These are phyloP conservation scores for Drosophila orosa DNA, from an alignment of 1,140 invertebrate genomes.

Conservation along the genomic window DNA sequence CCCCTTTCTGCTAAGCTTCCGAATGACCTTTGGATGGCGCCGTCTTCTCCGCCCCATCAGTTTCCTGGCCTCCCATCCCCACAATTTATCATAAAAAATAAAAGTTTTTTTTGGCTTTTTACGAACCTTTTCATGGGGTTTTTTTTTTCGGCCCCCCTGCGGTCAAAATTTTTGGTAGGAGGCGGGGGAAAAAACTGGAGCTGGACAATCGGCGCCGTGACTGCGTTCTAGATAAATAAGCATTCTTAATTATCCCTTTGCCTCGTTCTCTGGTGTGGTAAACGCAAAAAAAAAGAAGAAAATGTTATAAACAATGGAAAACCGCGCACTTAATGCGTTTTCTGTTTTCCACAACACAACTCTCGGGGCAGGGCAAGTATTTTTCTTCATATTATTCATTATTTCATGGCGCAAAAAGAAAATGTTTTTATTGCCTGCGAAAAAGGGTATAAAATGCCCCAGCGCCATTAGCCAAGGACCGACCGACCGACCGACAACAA, in stretches of 20 bases:
- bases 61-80: conserved; percentile 42
- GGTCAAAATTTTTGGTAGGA: conserved; percentile 52
- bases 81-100: conserved; percentile 61
- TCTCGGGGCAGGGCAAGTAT: conserved; percentile 55
- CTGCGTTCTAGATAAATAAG: conserved; percentile 82
- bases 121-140: conserved; percentile 41
- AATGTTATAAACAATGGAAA: conserved; percentile 81
- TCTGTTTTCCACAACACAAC: conserved; percentile 56
- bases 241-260: conserved; percentile 83
- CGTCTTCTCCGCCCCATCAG: conserved; percentile 30
- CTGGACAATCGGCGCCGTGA: conserved; percentile 75
- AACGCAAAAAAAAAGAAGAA: too few species aligned
- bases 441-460: conserved; percentile 77
- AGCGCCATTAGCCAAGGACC: conserved; percentile 64
- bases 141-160: conserved; percentile 46
- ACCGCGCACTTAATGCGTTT: conserved; percentile 82
- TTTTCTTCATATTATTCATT: conserved; percentile 83
- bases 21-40: conserved; percentile 66
- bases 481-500: conserved; percentile 25
- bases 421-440: conserved; percentile 82
- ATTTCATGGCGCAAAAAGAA: conserved; percentile 69
- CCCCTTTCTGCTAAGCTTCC: conserved; percentile 20
- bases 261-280: conserved; percentile 44
- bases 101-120: conserved; percentile 65
- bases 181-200: conserved; percentile 1